Conservation (phyloP, 2,888 invertebrate genomes). For the Sabellastarte sp. region DNA sequence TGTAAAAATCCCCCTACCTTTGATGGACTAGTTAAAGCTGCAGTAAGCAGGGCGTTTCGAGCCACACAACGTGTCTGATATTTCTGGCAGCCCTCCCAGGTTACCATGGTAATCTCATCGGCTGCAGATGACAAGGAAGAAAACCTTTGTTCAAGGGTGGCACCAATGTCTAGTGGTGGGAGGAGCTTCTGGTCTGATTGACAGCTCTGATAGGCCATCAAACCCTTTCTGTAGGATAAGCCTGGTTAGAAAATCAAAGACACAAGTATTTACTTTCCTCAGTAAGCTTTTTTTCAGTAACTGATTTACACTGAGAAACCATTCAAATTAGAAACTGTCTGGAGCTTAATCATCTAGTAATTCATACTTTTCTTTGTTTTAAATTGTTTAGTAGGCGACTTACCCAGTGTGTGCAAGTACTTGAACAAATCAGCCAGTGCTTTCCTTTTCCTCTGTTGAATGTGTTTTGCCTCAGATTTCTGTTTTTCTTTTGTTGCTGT, state of each 20-base stretch:
- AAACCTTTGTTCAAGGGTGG: neutral
- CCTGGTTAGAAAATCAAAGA: conserved; percentile 1
- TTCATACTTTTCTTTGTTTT: no score
- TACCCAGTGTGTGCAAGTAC: conserved; percentile 61
- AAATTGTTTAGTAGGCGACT: no score
- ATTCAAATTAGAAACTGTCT: no score
- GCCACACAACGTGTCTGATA: conserved; percentile 75
- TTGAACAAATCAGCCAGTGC: conserved; percentile 84
- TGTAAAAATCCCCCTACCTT: conserved; percentile 37
- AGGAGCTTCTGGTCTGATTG: neutral
- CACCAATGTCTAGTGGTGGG: neutral
- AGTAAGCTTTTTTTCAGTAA: no score
- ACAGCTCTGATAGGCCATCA: neutral
- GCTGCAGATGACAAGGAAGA: neutral
- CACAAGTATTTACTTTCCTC: no score
- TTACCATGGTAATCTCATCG: conserved; percentile 16
- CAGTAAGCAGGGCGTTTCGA: conserved; percentile 68
- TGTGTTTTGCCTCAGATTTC: conserved; percentile 69
- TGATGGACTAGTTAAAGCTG: conserved; percentile 67
- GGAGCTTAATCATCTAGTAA: no score
- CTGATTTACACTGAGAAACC: no score
- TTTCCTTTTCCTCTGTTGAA: conserved; percentile 81
- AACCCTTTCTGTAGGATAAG: conserved; percentile 15
- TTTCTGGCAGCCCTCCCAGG: conserved; percentile 70
- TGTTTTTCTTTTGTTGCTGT: conserved; percentile 55